Evolutionary conservation across 2,113 vertebrate genomes (phyloP).

Genomic region (Petrocephalus zakoni): DNA sequence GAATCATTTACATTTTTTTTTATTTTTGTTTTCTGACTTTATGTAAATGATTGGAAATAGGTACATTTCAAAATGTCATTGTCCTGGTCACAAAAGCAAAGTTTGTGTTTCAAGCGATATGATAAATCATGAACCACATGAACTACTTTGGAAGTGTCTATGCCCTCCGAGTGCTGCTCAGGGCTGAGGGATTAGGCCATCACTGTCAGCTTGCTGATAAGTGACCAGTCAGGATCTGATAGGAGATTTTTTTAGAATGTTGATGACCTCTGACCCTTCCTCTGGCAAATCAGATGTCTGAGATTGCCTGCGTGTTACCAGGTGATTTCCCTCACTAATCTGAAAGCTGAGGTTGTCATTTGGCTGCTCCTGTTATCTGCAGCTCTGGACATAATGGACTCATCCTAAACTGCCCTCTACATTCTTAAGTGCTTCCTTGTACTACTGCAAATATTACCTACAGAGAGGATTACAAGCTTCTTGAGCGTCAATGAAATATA

Average conservation of each 20-base stretch:
- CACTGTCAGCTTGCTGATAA: neutral
- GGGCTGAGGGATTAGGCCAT: neutral
- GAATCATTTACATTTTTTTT: no score
- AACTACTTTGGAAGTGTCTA: neutral
- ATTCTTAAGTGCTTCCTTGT: neutral
- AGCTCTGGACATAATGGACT: neutral
- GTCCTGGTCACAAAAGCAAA: neutral
- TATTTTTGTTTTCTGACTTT: neutral
- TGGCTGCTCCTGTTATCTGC: neutral
- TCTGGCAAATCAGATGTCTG: neutral
- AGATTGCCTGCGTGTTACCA: neutral
- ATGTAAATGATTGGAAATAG: neutral
- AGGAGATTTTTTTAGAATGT: neutral
- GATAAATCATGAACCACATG: neutral
- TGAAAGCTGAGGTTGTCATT: neutral
- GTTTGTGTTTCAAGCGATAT: neutral
- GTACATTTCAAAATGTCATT: neutral
- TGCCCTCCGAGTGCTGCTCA: neutral
- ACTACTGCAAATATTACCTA: neutral
- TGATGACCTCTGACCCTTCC: neutral
- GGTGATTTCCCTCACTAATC: neutral
- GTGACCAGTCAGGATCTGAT: neutral
- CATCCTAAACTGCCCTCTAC: neutral
- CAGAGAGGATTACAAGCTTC: neutral
- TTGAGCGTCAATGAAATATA: neutral